Conservation (phyloP, 2,113 vertebrate genomes). For the Ptychochromis oligacanthus region DNA sequence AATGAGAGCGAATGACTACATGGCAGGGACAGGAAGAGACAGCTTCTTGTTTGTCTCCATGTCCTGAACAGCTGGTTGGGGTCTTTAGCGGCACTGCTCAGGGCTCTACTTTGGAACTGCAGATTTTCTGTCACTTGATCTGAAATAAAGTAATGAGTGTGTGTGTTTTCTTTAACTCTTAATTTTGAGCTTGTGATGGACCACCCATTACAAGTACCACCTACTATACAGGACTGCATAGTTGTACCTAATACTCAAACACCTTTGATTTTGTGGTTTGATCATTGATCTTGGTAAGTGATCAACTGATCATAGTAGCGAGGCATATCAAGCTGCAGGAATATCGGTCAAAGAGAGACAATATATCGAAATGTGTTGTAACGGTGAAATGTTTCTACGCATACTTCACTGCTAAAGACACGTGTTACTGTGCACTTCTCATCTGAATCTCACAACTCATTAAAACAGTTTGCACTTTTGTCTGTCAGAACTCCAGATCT, state of each 20-base stretch:
- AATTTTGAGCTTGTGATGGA: background rate
- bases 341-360: background rate
- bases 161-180: background rate
- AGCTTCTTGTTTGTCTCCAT: background rate
- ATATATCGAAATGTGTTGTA: background rate
- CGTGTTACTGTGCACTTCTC: too few relatives aligned
- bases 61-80: background rate
- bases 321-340: too few relatives aligned
- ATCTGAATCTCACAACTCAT: too few relatives aligned
- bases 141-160: too few relatives aligned
- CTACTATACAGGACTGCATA: background rate
- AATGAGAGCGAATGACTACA: background rate
- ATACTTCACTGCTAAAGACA: too few relatives aligned
- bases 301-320: too few relatives aligned
- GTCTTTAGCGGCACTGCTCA: background rate
- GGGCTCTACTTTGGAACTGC: background rate
- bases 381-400: too few relatives aligned
- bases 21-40: background rate
- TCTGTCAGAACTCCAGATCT: too few relatives aligned
- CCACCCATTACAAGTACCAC: background rate
- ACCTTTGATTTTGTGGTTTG: background rate
- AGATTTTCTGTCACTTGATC: background rate
- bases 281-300: background rate
- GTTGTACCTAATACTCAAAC: background rate
- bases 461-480: too few relatives aligned